phyloP scores from a whole-genome alignment of 2,888 invertebrate species.

The Drosophila infuscata region DNA sequence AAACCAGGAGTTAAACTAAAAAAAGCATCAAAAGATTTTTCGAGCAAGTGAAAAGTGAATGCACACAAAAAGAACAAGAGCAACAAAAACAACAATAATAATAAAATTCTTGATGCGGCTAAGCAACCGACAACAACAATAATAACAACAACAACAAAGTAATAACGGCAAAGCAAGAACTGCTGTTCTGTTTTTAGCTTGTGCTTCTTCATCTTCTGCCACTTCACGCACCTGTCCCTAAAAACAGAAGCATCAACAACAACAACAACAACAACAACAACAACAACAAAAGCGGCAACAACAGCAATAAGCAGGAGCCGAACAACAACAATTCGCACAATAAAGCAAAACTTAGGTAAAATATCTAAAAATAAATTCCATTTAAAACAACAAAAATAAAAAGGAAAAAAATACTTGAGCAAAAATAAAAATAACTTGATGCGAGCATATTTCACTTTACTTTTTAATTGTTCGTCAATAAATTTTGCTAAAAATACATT shows the following conservation, averaged over 20 bases:
- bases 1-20: conserved; percentile 4
- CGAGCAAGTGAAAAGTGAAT: conserved; percentile 40
- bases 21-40: conserved; percentile 20
- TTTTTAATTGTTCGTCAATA: conserved; percentile 25
- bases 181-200: conserved; percentile 31
- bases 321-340: conserved; percentile 59
- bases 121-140: conserved; percentile 32
- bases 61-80: conserved; percentile 17
- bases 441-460: conserved; percentile 37
- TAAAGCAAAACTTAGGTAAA: conserved; percentile 82
- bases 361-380: conserved; percentile 80
- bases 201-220: conserved; percentile 31
- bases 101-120: conserved; percentile 50
- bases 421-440: conserved; percentile 35
- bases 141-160: conserved; percentile 43
- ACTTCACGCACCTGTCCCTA: conserved; percentile 51
- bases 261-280: conserved; percentile 46
- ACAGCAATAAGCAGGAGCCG: conserved; percentile 30
- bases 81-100: conserved; percentile 37
- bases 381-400: conserved; percentile 66
- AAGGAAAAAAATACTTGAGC: conserved; percentile 26
- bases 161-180: conserved; percentile 10
- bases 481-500: conserved; percentile 56
- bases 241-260: conserved; percentile 24
- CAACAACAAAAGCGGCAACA: conserved; percentile 42